These are phyloP conservation scores for Antheraea assamensis DNA, from an alignment of 2,888 invertebrate genomes.

Conservation along the genomic window DNA sequence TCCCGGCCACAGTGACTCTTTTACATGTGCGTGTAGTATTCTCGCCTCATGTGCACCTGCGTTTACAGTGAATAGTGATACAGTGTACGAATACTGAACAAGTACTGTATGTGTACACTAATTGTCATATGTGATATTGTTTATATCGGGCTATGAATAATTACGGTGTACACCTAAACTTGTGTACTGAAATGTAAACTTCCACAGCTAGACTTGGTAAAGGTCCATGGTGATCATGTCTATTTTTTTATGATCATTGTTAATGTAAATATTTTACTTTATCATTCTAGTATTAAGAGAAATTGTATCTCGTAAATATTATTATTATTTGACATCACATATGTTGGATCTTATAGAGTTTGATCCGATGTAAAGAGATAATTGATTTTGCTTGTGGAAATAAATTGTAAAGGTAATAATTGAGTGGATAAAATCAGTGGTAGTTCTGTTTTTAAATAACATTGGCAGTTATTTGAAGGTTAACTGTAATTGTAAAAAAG, in stretches of 20 bases:
- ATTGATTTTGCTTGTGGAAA: not conserved
- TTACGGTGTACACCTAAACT: not conserved
- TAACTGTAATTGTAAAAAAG: conserved; percentile 22
- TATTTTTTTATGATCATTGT: not conserved
- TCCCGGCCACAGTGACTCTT: too few species aligned
- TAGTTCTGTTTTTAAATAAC: not conserved
- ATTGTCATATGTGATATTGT: too few species aligned
- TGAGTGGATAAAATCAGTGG: not conserved
- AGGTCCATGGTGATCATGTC: not conserved
- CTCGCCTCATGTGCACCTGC: too few species aligned
- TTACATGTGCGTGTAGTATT: too few species aligned
- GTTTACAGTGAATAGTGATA: too few species aligned
- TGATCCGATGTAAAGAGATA: not conserved
- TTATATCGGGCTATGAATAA: not conserved
- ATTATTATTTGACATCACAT: not conserved
- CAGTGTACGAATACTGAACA: too few species aligned
- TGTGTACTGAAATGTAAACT: not conserved
- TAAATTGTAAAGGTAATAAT: not conserved
- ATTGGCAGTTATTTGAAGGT: not conserved
- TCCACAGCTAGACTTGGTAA: not conserved
- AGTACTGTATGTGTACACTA: too few species aligned
- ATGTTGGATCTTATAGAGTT: not conserved
- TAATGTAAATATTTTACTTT: not conserved
- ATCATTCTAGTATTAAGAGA: not conserved
- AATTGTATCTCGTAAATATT: conserved; percentile 1